Percentiles rank a stretch among this genome's conserved stretches.
These are phyloP conservation scores for Hormaphis cornu DNA, from an alignment of 1,140 invertebrate genomes.

Conservation along the genomic window DNA sequence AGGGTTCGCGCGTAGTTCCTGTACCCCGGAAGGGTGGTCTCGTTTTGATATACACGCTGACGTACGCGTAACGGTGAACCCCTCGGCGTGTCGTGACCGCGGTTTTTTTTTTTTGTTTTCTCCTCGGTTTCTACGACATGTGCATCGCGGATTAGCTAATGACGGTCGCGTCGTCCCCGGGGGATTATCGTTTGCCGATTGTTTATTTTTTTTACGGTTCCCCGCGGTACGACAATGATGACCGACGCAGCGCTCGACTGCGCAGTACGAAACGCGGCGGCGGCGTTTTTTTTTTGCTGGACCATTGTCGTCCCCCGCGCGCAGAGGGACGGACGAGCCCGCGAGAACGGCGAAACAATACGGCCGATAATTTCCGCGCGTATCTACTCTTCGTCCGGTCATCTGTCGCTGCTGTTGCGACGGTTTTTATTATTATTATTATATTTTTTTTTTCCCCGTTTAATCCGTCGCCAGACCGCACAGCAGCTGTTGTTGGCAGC, in stretches of 20 bases:
- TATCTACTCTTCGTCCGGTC: constrained; percentile 22
- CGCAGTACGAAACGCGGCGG: not conserved
- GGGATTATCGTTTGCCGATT: not conserved
- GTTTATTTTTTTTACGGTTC: not conserved
- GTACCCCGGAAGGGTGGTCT: no score
- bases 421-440: no score
- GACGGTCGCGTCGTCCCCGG: constrained; percentile 1
- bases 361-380: constrained; percentile 18
- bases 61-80: no score
- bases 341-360: constrained; percentile 30
- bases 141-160: not conserved
- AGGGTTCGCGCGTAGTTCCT: no score
- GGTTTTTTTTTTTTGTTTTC: not conserved
- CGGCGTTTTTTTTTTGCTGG: not conserved
- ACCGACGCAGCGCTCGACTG: not conserved
- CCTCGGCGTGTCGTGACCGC: not conserved
- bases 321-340: not conserved
- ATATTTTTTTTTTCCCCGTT: not conserved
- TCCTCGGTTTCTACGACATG: no score
- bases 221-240: not conserved
- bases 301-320: not conserved
- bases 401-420: not conserved
- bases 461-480: not conserved
- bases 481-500: not conserved
- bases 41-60: no score